phyloP scores from a whole-genome alignment of 2,797 vertebrate species.

The Phaenicophaeus curvirostris region DNA sequence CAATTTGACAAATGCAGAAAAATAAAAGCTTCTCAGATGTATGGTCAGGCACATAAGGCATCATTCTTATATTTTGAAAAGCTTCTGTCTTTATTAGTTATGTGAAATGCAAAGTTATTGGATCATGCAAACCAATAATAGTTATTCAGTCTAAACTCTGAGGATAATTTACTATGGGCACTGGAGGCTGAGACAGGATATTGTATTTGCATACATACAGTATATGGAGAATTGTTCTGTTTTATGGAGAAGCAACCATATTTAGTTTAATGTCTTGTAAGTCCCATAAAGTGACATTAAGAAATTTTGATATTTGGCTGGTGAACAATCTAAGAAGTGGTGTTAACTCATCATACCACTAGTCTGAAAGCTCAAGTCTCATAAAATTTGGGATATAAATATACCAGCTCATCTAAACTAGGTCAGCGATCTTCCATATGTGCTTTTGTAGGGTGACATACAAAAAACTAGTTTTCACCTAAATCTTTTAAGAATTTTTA shows the following conservation, averaged over 20 bases:
- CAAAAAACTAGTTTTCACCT: not conserved
- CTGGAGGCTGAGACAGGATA: constrained; percentile 67
- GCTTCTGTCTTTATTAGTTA: constrained; percentile 39
- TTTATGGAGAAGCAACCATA: constrained; percentile 78
- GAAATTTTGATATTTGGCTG: constrained; percentile 77
- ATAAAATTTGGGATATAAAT: constrained; percentile 77
- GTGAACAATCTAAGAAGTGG: constrained; percentile 75
- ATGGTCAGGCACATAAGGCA: not conserved
- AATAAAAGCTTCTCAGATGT: constrained; percentile 20
- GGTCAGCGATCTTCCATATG: constrained; percentile 54
- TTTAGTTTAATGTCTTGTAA: constrained; percentile 81
- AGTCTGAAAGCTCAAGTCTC: constrained; percentile 72
- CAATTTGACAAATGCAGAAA: not conserved
- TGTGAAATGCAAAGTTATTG: constrained; percentile 64
- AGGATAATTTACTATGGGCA: constrained; percentile 69
- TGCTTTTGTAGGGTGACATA: not conserved
- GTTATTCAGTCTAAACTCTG: constrained; percentile 67
- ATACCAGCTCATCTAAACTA: constrained; percentile 69
- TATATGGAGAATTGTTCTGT: constrained; percentile 72
- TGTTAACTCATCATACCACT: constrained; percentile 77
- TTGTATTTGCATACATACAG: constrained; percentile 74
- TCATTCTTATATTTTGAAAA: constrained; percentile 26
- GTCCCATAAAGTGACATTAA: constrained; percentile 77
- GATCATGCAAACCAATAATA: constrained; percentile 65
- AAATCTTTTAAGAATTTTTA: constrained; percentile 5